Evolutionary conservation across 2,888 invertebrate species (phyloP).

Genomic region (Sphecodes monilicornis): DNA sequence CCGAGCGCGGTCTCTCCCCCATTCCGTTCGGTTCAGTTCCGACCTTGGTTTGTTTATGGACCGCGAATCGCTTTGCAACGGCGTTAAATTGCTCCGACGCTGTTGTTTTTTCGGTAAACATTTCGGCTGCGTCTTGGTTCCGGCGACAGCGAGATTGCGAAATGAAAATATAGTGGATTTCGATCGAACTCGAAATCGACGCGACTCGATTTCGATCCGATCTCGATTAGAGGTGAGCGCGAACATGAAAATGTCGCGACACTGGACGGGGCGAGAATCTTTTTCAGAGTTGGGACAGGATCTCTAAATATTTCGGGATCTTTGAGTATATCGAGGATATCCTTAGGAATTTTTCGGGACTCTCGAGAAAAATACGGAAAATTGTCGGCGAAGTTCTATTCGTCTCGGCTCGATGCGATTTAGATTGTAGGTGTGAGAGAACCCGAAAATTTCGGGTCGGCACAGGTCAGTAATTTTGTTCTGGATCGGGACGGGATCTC

Average conservation of each 20-base stretch:
- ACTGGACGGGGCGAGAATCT: too few species aligned
- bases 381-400: too few species aligned
- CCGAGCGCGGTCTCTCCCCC: constrained; percentile 50
- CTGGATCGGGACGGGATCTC: too few species aligned
- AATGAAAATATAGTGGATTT: background rate
- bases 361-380: too few species aligned
- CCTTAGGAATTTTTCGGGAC: too few species aligned
- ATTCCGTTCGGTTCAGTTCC: constrained; percentile 67
- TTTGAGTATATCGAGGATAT: background rate
- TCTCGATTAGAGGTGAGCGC: background rate
- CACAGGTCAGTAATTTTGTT: too few species aligned
- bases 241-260: too few species aligned
- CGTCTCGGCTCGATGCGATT: too few species aligned
- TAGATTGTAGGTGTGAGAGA: too few species aligned
- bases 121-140: constrained; percentile 25
- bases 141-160: constrained; percentile 14
- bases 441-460: too few species aligned
- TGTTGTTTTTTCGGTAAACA: constrained; percentile 47
- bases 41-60: constrained; percentile 67
- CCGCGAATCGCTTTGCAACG: constrained; percentile 50
- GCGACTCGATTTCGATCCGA: background rate
- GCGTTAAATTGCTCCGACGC: constrained; percentile 2
- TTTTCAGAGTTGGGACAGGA: too few species aligned
- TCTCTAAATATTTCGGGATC: background rate
- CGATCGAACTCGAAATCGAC: background rate